A percentile compares a stretch with the other conserved stretches of the same genome.
phyloP scores from a whole-genome alignment of 92 coral and sea anemone species.

The Siderastrea radians region DNA sequence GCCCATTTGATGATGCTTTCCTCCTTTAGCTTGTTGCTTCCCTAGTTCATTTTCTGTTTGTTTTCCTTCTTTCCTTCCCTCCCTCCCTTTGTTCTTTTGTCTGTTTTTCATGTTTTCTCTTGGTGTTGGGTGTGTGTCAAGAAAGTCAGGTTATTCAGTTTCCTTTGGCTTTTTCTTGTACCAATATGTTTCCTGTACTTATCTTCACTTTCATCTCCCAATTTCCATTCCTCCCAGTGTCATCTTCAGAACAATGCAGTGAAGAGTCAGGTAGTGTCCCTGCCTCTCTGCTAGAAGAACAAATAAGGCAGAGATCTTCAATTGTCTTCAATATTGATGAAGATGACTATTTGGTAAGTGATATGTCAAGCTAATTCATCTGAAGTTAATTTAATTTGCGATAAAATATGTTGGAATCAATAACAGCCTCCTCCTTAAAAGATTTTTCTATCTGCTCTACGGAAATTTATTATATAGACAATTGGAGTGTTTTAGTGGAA shows the following conservation, averaged over 20 bases:
- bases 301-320: conserved; percentile 77
- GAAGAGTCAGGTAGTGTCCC: conserved; percentile 82
- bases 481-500: too few relatives aligned
- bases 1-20: too few relatives aligned
- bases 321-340: conserved; percentile 89
- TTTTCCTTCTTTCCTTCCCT: background rate
- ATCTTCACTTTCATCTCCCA: too few relatives aligned
- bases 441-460: too few relatives aligned
- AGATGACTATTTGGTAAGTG: conserved; percentile 87
- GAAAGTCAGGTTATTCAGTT: background rate
- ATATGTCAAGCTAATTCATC: background rate
- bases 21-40: background rate
- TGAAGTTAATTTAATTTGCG: too few relatives aligned
- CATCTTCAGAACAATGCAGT: conserved; percentile 54
- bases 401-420: too few relatives aligned
- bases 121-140: background rate
- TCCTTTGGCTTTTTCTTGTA: background rate
- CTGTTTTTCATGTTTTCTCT: background rate
- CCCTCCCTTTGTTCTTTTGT: background rate
- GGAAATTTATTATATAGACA: too few relatives aligned
- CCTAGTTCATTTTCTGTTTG: background rate
- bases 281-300: conserved; percentile 69
- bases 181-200: background rate
- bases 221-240: background rate
- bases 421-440: too few relatives aligned